A percentile compares a stretch with the other conserved stretches of the same genome.
These are phyloP conservation scores for Gryllus longicercus DNA, from an alignment of 2,888 invertebrate genomes.

Conservation along the genomic window DNA sequence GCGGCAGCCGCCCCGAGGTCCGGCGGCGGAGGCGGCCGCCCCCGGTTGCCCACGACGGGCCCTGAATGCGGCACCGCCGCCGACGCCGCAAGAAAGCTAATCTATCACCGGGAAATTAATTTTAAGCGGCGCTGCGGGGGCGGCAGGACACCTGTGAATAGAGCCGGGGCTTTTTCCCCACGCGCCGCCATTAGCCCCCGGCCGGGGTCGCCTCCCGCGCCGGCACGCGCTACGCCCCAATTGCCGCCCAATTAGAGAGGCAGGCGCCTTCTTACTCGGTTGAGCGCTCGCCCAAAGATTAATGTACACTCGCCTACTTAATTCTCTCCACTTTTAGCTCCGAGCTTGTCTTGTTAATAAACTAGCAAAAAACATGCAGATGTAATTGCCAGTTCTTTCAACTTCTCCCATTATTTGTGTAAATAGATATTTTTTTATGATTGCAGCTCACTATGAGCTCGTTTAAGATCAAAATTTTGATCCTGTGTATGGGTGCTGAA, in stretches of 20 bases:
- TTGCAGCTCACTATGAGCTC: no score
- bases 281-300: not conserved
- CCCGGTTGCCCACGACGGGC: no score
- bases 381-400: no score
- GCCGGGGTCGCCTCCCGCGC: not conserved
- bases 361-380: no score
- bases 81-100: not conserved
- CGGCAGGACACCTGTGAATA: constrained; percentile 17
- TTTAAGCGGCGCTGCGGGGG: not conserved
- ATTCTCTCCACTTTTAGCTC: not conserved
- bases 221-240: not conserved
- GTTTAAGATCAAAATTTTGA: no score
- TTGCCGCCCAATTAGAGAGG: not conserved
- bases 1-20: no score
- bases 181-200: not conserved
- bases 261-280: not conserved
- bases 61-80: no score
- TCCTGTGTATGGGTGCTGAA: no score
- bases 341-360: no score
- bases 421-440: no score
- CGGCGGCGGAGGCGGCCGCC: no score
- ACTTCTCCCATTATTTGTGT: no score
- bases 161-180: not conserved
- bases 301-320: not conserved
- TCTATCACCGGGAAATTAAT: constrained; percentile 17